These are phyloP conservation scores for Scolopax mira DNA, from an alignment of 2,113 vertebrate genomes.

Conservation along the genomic window DNA sequence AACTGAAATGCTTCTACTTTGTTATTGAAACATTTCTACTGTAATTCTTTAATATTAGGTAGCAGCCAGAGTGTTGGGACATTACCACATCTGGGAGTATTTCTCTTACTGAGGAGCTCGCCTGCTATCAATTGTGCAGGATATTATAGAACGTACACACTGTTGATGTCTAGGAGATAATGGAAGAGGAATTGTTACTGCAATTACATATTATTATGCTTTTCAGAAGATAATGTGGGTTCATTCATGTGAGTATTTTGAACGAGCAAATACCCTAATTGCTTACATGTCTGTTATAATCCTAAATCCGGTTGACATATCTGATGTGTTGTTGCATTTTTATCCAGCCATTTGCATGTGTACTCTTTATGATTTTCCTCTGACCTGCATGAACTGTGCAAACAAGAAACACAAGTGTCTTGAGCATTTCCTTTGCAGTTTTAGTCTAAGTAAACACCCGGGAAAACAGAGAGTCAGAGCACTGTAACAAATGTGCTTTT, in stretches of 20 bases:
- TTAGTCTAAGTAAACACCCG: not conserved
- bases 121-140: conserved; percentile 39
- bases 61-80: conserved; percentile 32
- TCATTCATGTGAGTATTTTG: conserved; percentile 63
- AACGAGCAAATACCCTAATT: conserved; percentile 60
- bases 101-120: conserved; percentile 18
- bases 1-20: conserved; percentile 59
- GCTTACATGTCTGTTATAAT: conserved; percentile 34
- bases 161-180: conserved; percentile 68
- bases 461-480: not conserved
- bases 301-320: conserved; percentile 24
- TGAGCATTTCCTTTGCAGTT: not conserved
- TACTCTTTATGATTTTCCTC: not conserved
- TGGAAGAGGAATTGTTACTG: conserved; percentile 68
- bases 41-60: conserved; percentile 65
- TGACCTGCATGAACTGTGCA: not conserved
- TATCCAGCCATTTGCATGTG: not conserved
- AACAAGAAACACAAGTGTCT: not conserved
- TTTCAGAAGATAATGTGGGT: conserved; percentile 62
- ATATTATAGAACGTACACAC: conserved; percentile 24
- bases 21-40: conserved; percentile 60
- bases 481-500: not conserved
- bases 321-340: not conserved
- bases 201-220: conserved; percentile 65
- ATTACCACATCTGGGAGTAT: conserved; percentile 50